Conservation (phyloP, 2,113 vertebrate genomes). For the Megaceryle maxima region DNA sequence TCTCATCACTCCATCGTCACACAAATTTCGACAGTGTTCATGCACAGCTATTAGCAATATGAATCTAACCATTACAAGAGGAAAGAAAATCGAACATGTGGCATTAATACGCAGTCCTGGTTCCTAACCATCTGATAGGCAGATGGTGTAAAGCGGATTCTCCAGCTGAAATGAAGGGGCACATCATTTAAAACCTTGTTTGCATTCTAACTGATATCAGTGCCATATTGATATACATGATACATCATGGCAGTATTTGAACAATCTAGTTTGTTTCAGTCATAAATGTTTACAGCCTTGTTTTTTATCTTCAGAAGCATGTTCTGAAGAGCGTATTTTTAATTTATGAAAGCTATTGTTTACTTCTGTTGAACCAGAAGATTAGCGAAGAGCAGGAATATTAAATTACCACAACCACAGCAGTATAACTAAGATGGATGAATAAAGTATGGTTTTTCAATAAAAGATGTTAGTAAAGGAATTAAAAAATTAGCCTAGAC, state of each 20-base stretch:
- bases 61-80: conserved; percentile 85
- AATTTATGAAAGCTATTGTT: conserved; percentile 86
- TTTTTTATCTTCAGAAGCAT: conserved; percentile 82
- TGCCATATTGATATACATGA: conserved; percentile 99
- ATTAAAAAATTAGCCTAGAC: conserved; percentile 79
- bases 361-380: conserved; percentile 81
- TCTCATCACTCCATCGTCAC: conserved; percentile 89
- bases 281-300: conserved; percentile 94
- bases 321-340: conserved; percentile 82
- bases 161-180: conserved; percentile 94
- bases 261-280: conserved; percentile 87
- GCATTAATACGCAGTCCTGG: conserved; percentile 91
- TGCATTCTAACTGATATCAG: conserved; percentile 99
- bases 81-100: conserved; percentile 91
- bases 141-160: conserved; percentile 92
- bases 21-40: conserved; percentile 87
- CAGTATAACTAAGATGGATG: conserved; percentile 77
- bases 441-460: conserved; percentile 76
- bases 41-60: conserved; percentile 90
- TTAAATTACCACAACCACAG: conserved; percentile 77
- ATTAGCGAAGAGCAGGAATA: conserved; percentile 78
- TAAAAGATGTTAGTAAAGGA: conserved; percentile 74
- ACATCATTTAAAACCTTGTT: conserved; percentile 99
- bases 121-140: conserved; percentile 96
- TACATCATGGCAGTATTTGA: conserved; percentile 92